Percentiles rank a stretch among this genome's conserved stretches.
These are phyloP conservation scores for Apodemia hepburni DNA, from an alignment of 2,888 invertebrate genomes.

Conservation along the genomic window DNA sequence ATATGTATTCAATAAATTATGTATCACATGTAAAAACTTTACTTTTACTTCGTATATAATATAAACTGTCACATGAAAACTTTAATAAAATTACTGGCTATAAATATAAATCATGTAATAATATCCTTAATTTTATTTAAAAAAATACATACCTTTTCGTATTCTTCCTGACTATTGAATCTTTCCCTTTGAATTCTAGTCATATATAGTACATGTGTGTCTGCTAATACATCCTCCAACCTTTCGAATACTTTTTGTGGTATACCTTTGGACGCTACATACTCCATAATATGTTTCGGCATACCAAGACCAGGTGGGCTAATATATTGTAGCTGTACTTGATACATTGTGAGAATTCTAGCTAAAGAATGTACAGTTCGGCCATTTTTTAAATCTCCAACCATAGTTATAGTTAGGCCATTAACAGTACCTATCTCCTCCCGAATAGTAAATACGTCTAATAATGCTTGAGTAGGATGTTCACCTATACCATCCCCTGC, in stretches of 20 bases:
- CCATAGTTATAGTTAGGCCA: slow-evolving; percentile 97
- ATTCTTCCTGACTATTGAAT: slow-evolving; percentile 91
- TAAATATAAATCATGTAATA: slow-evolving; percentile 4
- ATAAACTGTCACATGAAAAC: background rate
- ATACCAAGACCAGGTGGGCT: slow-evolving; percentile 93
- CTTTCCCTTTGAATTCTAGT: slow-evolving; percentile 98
- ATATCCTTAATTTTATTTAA: slow-evolving; percentile 12
- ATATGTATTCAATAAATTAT: background rate
- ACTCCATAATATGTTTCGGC: slow-evolving; percentile 92
- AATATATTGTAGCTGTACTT: slow-evolving; percentile 95
- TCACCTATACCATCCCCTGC: slow-evolving; percentile 99
- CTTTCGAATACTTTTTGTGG: slow-evolving; percentile 85
- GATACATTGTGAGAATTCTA: slow-evolving; percentile 94
- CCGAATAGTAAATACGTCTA: slow-evolving; percentile 98
- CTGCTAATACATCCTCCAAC: slow-evolving; percentile 92
- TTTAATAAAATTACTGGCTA: background rate
- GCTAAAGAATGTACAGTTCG: slow-evolving; percentile 99
- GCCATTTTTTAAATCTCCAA: slow-evolving; percentile 98
- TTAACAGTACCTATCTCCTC: slow-evolving; percentile 99
- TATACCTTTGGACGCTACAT: slow-evolving; percentile 88
- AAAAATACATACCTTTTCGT: slow-evolving; percentile 84
- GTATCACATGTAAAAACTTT: background rate
- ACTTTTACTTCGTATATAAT: background rate
- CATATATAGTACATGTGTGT: slow-evolving; percentile 98
- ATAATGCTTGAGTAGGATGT: slow-evolving; percentile 97